Evolutionary conservation across 2,888 invertebrate species (phyloP).

Genomic region (Hipparchia semele): DNA sequence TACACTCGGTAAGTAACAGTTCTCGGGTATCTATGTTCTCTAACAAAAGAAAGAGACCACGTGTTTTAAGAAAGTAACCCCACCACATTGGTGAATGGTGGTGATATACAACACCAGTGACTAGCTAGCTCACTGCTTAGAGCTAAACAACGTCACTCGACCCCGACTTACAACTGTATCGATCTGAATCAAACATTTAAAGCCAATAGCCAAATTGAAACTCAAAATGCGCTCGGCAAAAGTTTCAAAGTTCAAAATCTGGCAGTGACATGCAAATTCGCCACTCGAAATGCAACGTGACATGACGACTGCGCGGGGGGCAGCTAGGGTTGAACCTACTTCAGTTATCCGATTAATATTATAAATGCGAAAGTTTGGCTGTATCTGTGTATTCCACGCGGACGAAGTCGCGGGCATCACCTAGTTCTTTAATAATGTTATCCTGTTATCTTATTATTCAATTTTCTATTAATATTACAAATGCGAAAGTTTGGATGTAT

Average conservation of each 20-base stretch:
- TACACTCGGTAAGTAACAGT: no score
- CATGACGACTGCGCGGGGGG: conserved; percentile 67
- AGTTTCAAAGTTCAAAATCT: conserved; percentile 38
- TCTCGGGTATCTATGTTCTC: not conserved
- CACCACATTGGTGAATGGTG: conserved; percentile 8
- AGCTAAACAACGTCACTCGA: conserved; percentile 16
- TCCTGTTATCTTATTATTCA: no score
- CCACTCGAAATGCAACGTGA: conserved; percentile 76
- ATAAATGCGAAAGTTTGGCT: no score
- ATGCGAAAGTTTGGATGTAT: no score
- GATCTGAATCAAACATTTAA: conserved; percentile 18
- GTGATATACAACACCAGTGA: conserved; percentile 1
- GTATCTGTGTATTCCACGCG: no score
- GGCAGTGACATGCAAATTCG: conserved; percentile 66
- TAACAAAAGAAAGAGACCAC: not conserved
- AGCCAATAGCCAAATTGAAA: conserved; percentile 26
- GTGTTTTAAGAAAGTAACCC: conserved; percentile 19
- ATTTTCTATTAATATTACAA: no score
- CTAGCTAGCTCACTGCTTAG: not conserved
- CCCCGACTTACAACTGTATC: conserved; percentile 21
- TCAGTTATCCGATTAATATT: not conserved
- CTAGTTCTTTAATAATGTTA: no score
- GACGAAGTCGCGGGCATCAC: no score
- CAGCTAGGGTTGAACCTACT: conserved; percentile 32
- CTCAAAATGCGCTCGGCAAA: conserved; percentile 31